Evolutionary conservation across 1,140 invertebrate genomes (phyloP), one percentile per base, ranked within the genome.

Genomic region (Lethrus apterus): DNA sequence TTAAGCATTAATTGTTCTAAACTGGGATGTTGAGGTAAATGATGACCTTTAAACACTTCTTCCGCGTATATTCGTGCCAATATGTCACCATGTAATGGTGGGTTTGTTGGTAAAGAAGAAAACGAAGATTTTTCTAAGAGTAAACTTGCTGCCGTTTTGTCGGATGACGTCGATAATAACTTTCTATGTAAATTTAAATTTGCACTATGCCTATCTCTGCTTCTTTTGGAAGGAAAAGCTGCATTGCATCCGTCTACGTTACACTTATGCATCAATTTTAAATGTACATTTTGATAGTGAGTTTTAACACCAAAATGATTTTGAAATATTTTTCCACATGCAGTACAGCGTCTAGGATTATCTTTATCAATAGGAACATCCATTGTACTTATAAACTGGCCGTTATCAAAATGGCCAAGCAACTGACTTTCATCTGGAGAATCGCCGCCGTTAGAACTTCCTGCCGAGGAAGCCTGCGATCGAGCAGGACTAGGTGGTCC

Each of bases 191-290:
- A 73, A 59, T 92, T 95, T 21, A 89, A 70, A 63, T 98, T 97
- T 0, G 89, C 81, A 57, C 89, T 92, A 66, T 98, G 93, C 2
- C 93, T 73, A 62, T 98, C 93, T 46, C 93, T 78, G 51, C 87
- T 93, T 35, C 91, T 71, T 64, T 93, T 96, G 0, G 92, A 95
- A n/a, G 90, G 89, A 63, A 97, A 98, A 0, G 89, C 84, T 0
- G 92, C 92, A 65, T 90, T 91, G 63, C 93, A 97, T n/a, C 93
- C 93, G 49, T 94, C 90, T 2, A 96, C 85, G 50, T 84, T 92
- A 70, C 94, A 98, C 59, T 89, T 90, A 68, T 97, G 93, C 84
- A 95, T 93, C 46, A 96, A 67, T 68, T 96, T 96, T 30, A 96
- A 77, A 71, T 97, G 94, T 0, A 93, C 88, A 66, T 91, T 95